Evolutionary conservation across 1,140 invertebrate genomes (phyloP).

Genomic region (Macrosteles quadrilineatus): DNA sequence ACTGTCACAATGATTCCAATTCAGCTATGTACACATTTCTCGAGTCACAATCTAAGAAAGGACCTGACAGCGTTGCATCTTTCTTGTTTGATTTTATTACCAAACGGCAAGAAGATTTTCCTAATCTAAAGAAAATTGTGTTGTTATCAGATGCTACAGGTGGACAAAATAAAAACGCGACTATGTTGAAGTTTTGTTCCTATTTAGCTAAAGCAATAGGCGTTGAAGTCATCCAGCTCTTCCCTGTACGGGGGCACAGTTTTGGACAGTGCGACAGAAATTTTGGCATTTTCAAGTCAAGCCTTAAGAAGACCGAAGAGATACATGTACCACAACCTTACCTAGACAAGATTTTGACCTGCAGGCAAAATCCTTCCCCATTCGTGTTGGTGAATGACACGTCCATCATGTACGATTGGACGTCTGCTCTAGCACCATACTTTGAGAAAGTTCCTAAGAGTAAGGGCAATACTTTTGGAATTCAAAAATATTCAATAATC

Average conservation of each 20-base stretch:
- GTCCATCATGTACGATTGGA: constrained; percentile 21
- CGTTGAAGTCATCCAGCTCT: constrained; percentile 33
- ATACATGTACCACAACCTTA: constrained; percentile 18
- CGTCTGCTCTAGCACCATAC: background rate
- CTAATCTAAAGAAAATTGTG: background rate
- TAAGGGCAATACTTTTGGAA: background rate
- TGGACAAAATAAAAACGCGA: constrained; percentile 18
- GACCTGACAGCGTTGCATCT: constrained; percentile 2
- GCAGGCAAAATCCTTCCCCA: background rate
- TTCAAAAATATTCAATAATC: constrained; percentile 13
- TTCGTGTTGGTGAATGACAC: constrained; percentile 7
- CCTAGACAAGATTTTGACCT: constrained; percentile 9
- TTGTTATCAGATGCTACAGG: constrained; percentile 8
- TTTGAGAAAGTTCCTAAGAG: background rate
- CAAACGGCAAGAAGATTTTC: background rate
- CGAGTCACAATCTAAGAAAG: constrained; percentile 27
- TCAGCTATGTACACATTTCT: constrained; percentile 29
- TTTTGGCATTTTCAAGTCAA: constrained; percentile 34
- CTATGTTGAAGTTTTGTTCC: constrained; percentile 24
- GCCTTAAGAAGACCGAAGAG: constrained; percentile 22
- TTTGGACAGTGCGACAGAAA: constrained; percentile 38
- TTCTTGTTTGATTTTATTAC: background rate
- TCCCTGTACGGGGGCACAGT: constrained; percentile 36
- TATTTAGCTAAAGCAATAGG: constrained; percentile 17
- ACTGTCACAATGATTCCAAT: constrained; percentile 29